A percentile compares a stretch with the other conserved stretches of the same genome.
Conservation (phyloP, 2,888 invertebrate genomes). For the Neoitamus cyanurus region DNA sequence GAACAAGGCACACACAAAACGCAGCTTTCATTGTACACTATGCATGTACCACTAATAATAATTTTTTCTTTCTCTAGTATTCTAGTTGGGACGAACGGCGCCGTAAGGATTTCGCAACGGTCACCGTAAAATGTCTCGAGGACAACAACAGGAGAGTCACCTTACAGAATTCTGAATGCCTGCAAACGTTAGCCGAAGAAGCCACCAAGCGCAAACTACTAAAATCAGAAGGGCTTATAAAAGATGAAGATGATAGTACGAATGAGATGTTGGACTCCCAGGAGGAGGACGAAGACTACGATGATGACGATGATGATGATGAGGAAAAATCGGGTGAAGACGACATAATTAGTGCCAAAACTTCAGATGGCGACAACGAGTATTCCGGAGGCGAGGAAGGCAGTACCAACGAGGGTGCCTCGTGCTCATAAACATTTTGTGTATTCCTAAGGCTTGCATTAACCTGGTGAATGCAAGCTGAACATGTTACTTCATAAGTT, state of each 20-base stretch:
- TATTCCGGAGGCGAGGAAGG: slow-evolving; percentile 45
- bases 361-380: slow-evolving; percentile 9
- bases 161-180: slow-evolving; percentile 55
- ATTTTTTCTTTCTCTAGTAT: slow-evolving; percentile 57
- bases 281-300: slow-evolving; percentile 57
- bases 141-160: slow-evolving; percentile 59
- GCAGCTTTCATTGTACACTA: too few species aligned
- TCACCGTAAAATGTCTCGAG: slow-evolving; percentile 61
- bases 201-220: neutral
- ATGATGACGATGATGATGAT: slow-evolving; percentile 54
- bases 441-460: slow-evolving; percentile 48
- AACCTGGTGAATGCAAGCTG: neutral
- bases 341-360: slow-evolving; percentile 42
- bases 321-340: slow-evolving; percentile 55
- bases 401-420: slow-evolving; percentile 23
- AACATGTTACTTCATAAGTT: neutral
- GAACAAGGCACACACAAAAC: too few species aligned
- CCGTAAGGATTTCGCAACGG: slow-evolving; percentile 61
- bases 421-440: slow-evolving; percentile 32
- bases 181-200: slow-evolving; percentile 45
- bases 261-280: slow-evolving; percentile 58
- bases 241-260: slow-evolving; percentile 48
- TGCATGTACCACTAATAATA: neutral
- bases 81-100: slow-evolving; percentile 66
- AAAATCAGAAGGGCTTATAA: slow-evolving; percentile 32